A percentile compares a stretch with the other conserved stretches of the same genome.
Evolutionary conservation across 1,140 invertebrate species (phyloP).

Genomic region (Cecropterus lyciades): DNA sequence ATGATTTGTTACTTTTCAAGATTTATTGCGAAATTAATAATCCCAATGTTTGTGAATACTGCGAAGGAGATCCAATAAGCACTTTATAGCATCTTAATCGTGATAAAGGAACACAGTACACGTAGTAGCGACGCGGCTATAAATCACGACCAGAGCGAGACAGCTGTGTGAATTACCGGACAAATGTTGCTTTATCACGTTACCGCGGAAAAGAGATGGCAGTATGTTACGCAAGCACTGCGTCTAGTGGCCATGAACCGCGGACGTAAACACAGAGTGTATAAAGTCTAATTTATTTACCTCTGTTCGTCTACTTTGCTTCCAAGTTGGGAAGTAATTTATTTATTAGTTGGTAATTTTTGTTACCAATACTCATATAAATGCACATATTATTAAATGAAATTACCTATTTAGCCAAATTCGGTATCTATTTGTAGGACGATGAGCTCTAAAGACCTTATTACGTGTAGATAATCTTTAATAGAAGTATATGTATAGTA

Average conservation of each 20-base stretch:
- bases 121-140: constrained; percentile 58
- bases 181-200: constrained; percentile 1
- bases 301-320: constrained; percentile 38
- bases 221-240: constrained; percentile 31
- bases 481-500: no score
- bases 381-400: no score
- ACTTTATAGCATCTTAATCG: constrained; percentile 65
- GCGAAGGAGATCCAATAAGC: constrained; percentile 59
- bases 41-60: background rate
- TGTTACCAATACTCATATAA: background rate
- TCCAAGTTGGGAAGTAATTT: constrained; percentile 19
- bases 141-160: constrained; percentile 62
- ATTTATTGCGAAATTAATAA: constrained; percentile 7
- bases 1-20: no score
- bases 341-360: constrained; percentile 6
- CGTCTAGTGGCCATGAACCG: constrained; percentile 49
- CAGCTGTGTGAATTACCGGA: constrained; percentile 20
- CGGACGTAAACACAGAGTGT: constrained; percentile 47
- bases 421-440: no score
- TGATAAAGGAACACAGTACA: constrained; percentile 53
- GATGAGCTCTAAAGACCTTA: no score
- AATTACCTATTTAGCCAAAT: no score
- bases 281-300: constrained; percentile 47
- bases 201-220: constrained; percentile 41
- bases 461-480: no score